phyloP scores from a whole-genome alignment of 2,888 invertebrate genomes.

The Clitarchus hookeri region DNA sequence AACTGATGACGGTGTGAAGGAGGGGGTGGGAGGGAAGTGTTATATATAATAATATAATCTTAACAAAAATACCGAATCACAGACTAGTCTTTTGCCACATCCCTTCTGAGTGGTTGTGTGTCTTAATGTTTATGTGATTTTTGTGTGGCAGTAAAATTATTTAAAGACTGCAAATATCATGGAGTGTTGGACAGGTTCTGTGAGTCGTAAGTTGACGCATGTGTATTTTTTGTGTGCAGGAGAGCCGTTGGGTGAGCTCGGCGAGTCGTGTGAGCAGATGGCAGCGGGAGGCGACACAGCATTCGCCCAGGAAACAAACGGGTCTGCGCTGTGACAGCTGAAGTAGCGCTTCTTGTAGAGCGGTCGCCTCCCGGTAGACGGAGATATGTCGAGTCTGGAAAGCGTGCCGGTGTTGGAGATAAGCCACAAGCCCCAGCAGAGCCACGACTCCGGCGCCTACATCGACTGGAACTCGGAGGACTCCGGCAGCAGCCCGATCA shows the following conservation, averaged over 20 bases:
- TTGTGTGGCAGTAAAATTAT: too few relatives aligned
- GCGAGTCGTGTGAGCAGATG: not conserved
- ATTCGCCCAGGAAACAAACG: not conserved
- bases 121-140: too few relatives aligned
- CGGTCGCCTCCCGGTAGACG: not conserved
- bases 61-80: too few relatives aligned
- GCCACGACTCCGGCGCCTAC: slow-evolving; percentile 49
- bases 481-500: slow-evolving; percentile 40
- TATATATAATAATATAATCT: too few relatives aligned
- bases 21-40: too few relatives aligned
- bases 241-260: not conserved
- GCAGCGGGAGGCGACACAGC: not conserved
- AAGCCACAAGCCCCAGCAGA: slow-evolving; percentile 47
- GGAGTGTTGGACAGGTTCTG: too few relatives aligned
- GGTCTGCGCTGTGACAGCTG: not conserved
- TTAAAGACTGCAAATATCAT: too few relatives aligned
- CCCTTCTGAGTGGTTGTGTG: too few relatives aligned
- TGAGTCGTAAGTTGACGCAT: not conserved
- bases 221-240: not conserved
- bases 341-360: not conserved
- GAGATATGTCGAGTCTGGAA: not conserved
- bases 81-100: too few relatives aligned
- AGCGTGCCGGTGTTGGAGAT: slow-evolving; percentile 25
- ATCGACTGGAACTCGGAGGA: slow-evolving; percentile 48
- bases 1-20: too few relatives aligned